Evolutionary conservation across 2,797 vertebrate species (phyloP).

Genomic region (Sternotherus odoratus): DNA sequence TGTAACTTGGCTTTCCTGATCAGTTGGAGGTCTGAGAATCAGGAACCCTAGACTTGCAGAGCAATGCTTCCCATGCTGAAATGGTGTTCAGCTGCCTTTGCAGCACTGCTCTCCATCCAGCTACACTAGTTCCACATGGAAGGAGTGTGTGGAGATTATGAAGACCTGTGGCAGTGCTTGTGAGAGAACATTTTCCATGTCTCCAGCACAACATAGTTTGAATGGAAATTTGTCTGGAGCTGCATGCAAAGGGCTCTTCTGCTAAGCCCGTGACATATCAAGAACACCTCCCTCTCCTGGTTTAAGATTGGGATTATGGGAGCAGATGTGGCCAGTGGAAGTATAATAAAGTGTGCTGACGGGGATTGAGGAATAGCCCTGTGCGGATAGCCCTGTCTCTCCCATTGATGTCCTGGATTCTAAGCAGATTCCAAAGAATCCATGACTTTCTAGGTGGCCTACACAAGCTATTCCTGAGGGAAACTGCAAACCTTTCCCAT

Average conservation of each 20-base stretch:
- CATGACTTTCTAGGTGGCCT: not conserved
- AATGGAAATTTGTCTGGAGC: not conserved
- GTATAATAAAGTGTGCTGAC: not conserved
- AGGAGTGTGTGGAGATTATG: not conserved
- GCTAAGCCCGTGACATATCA: not conserved
- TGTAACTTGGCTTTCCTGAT: not conserved
- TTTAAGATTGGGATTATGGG: not conserved
- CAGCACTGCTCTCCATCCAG: not conserved
- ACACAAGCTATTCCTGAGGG: not conserved
- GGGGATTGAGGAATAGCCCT: not conserved
- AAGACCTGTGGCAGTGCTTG: not conserved
- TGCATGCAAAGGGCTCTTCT: not conserved
- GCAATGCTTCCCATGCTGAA: not conserved
- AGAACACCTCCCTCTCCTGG: not conserved
- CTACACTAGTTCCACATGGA: not conserved
- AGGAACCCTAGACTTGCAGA: not conserved
- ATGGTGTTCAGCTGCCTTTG: not conserved
- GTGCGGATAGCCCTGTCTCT: conserved; percentile 11
- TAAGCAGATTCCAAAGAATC: not conserved
- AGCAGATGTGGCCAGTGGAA: not conserved
- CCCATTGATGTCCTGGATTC: not conserved
- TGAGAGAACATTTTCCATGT: not conserved
- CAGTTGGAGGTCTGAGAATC: not conserved
- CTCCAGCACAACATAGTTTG: not conserved
- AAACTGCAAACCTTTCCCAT: not conserved